A percentile compares a stretch with the other conserved stretches of the same genome.
phyloP scores from a whole-genome alignment of 1,140 invertebrate genomes.

The Lethrus apterus region DNA sequence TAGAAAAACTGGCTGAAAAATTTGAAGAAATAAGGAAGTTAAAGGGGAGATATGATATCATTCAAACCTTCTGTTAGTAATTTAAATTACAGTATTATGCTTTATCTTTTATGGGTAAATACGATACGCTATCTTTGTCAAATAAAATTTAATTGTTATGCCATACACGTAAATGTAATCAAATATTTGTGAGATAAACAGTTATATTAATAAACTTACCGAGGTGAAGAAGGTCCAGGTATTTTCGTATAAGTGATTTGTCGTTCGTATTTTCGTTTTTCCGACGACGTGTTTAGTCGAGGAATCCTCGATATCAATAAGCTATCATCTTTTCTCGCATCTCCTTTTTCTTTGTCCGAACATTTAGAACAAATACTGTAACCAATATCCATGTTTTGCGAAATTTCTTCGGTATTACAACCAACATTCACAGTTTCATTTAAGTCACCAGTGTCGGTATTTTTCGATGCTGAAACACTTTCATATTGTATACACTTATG shows the following conservation, averaged over 20 bases:
- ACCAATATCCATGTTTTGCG: neutral
- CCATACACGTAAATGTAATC: neutral
- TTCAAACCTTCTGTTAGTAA: no score
- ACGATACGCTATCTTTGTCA: neutral
- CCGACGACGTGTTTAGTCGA: constrained; percentile 42
- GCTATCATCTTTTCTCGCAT: constrained; percentile 35
- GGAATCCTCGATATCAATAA: constrained; percentile 40
- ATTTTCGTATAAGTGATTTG: constrained; percentile 47
- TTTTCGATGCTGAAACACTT: constrained; percentile 20
- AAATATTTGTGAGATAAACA: no score
- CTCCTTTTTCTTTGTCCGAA: constrained; percentile 31
- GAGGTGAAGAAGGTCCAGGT: constrained; percentile 18
- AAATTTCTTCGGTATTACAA: constrained; percentile 18
- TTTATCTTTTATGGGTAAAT: neutral
- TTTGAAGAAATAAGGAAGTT: no score
- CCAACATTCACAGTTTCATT: constrained; percentile 21
- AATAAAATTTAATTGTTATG: neutral
- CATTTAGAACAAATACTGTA: constrained; percentile 10
- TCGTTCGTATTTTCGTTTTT: constrained; percentile 40
- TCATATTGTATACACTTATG: constrained; percentile 35
- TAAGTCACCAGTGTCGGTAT: constrained; percentile 34
- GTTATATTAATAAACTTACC: constrained; percentile 16
- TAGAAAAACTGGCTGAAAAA: no score
- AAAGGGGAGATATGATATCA: no score
- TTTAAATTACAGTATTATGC: neutral